Evolutionary conservation across 2,797 vertebrate genomes (phyloP).

Genomic region (Glyptemys insculpta): DNA sequence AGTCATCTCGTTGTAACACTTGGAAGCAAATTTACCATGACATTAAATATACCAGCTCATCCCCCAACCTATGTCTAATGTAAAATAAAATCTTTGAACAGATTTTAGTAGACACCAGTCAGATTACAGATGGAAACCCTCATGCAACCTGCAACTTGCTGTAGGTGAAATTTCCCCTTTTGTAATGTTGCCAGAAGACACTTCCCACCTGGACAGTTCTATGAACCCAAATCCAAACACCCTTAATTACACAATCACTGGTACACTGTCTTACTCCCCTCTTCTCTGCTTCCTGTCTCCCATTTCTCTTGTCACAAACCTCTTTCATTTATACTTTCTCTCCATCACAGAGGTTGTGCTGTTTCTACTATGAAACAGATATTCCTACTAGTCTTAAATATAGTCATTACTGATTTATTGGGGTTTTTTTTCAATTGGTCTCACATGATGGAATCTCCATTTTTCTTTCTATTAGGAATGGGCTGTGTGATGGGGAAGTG

Average conservation of each 20-base stretch:
- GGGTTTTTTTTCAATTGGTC: too few relatives aligned
- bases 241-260: neutral
- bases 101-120: neutral
- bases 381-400: too few relatives aligned
- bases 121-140: neutral
- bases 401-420: too few relatives aligned
- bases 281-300: neutral
- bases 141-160: neutral
- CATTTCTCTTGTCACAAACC: neutral
- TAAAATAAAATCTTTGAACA: neutral
- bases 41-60: neutral
- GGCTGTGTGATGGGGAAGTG: neutral
- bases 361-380: neutral
- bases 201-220: neutral
- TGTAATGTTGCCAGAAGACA: neutral
- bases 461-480: too few relatives aligned
- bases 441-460: too few relatives aligned
- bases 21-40: neutral
- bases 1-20: neutral
- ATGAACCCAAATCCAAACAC: neutral
- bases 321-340: neutral
- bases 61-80: neutral
- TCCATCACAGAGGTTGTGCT: neutral
- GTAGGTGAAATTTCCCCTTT: neutral
- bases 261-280: neutral